Evolutionary conservation across 2,113 vertebrate genomes (phyloP).

Genomic region (Isichthys henryi): DNA sequence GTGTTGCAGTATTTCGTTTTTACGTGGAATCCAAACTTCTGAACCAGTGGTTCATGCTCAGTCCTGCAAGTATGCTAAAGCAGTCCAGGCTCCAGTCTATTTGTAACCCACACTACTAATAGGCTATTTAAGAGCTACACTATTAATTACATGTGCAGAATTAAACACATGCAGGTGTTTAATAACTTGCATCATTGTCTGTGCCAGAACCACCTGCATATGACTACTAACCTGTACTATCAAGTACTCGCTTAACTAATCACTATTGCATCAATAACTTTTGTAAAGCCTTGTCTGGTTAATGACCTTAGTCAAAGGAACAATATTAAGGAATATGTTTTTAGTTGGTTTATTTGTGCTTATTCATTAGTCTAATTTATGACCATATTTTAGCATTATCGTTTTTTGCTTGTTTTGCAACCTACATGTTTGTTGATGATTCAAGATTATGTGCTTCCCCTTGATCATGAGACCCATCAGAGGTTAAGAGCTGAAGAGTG

Average conservation of each 20-base stretch:
- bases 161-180: background rate
- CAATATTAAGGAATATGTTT: background rate
- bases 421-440: background rate
- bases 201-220: background rate
- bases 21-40: background rate
- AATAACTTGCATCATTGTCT: background rate
- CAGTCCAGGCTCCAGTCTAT: background rate
- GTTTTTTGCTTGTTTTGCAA: background rate
- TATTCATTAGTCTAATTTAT: background rate
- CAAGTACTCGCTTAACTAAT: background rate
- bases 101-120: background rate
- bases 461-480: background rate
- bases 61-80: background rate
- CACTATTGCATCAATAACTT: background rate
- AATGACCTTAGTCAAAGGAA: background rate
- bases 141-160: background rate
- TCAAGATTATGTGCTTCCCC: background rate
- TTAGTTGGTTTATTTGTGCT: background rate
- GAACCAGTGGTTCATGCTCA: background rate
- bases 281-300: background rate
- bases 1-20: slow-evolving; percentile 5
- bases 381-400: background rate
- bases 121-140: background rate
- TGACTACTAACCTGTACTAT: background rate
- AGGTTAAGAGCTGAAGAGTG: background rate